These are phyloP conservation scores for Phylloscopus collybita DNA, from an alignment of 2,797 vertebrate species.

Conservation along the genomic window DNA sequence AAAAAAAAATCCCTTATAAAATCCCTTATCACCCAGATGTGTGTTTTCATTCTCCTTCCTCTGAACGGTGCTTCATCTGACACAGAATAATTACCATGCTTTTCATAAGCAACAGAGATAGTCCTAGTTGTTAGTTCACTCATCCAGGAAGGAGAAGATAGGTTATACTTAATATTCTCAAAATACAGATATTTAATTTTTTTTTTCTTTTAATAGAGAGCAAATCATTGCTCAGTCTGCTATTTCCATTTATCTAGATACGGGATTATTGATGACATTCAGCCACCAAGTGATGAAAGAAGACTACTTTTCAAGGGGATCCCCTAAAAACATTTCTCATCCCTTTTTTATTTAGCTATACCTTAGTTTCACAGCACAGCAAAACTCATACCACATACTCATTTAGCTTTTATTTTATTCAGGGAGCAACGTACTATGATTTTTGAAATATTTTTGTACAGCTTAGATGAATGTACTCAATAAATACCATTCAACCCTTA, in stretches of 20 bases:
- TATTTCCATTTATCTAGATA: not conserved
- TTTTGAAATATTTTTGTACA: not conserved
- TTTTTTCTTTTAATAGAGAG: not conserved
- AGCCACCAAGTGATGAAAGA: not conserved
- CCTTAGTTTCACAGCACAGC: not conserved
- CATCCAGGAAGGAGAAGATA: not conserved
- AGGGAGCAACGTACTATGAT: not conserved
- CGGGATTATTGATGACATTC: not conserved
- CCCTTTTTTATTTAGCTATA: not conserved
- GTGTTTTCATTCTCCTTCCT: not conserved
- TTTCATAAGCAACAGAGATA: not conserved
- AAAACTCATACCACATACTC: not conserved
- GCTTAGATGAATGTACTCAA: not conserved
- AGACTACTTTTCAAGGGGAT: not conserved
- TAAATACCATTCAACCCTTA: not conserved
- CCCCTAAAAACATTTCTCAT: not conserved
- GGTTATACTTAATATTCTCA: not conserved
- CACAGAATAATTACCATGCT: not conserved
- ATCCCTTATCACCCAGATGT: not conserved
- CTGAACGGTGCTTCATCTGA: not conserved
- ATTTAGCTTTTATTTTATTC: constrained; percentile 1
- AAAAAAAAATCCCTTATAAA: not conserved
- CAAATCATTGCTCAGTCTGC: not conserved
- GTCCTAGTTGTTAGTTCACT: not conserved
- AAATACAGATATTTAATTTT: not conserved